phyloP scores from a whole-genome alignment of 2,113 vertebrate species.

The Aegypius monachus region DNA sequence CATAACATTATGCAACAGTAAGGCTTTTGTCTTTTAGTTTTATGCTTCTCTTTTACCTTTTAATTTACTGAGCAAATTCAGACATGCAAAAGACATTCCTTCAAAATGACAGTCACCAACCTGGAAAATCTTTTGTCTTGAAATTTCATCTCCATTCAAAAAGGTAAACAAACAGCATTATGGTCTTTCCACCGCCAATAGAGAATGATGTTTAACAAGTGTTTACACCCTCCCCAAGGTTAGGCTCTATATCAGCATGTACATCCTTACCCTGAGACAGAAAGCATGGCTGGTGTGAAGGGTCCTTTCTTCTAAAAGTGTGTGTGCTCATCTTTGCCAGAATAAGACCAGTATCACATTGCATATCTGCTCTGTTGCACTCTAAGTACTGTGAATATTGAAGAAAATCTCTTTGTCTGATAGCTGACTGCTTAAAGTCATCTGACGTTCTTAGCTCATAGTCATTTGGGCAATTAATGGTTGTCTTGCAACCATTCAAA shows the following conservation, averaged over 20 bases:
- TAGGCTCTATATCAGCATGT: not conserved
- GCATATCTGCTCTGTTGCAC: conserved; percentile 8
- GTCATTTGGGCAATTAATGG: conserved; percentile 41
- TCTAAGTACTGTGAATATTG: conserved; percentile 27
- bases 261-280: not conserved
- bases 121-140: not conserved
- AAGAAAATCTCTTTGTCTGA: conserved; percentile 35
- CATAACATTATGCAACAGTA: not conserved
- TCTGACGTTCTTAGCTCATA: conserved; percentile 1
- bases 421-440: conserved; percentile 53
- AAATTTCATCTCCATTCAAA: not conserved
- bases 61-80: not conserved
- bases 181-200: not conserved
- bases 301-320: not conserved
- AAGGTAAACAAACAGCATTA: not conserved
- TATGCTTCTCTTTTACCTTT: not conserved
- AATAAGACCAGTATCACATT: not conserved
- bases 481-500: not conserved
- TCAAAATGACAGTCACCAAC: not conserved
- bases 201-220: not conserved
- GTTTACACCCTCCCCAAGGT: not conserved
- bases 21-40: not conserved
- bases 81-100: not conserved
- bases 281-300: not conserved
- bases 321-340: not conserved